Conservation (phyloP, 2,113 vertebrate species). For the Calidris pugnax region DNA sequence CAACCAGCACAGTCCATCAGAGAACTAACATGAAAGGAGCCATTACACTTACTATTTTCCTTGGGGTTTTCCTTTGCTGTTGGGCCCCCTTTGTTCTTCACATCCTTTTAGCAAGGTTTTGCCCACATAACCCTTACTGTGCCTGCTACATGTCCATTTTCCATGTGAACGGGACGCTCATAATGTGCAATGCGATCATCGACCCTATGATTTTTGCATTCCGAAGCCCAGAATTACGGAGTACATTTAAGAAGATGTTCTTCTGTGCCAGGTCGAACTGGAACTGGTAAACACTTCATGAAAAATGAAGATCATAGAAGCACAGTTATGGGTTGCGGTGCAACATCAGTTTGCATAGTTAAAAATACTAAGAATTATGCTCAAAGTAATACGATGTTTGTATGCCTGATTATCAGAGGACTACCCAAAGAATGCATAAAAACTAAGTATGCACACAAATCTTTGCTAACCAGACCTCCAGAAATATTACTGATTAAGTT, state of each 20-base stretch:
- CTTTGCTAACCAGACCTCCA: not conserved
- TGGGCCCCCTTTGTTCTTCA: conserved; percentile 94
- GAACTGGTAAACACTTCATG: not conserved
- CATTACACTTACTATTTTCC: conserved; percentile 89
- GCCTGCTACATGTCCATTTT: conserved; percentile 93
- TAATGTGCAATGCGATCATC: conserved; percentile 90
- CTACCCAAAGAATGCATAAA: not conserved
- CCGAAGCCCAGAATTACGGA: conserved; percentile 85
- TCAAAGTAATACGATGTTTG: not conserved
- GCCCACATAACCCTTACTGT: conserved; percentile 91
- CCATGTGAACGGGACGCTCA: conserved; percentile 85
- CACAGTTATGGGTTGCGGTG: not conserved
- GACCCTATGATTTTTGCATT: conserved; percentile 96
- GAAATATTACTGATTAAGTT: not conserved
- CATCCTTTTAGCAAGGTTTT: conserved; percentile 86
- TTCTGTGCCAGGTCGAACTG: conserved; percentile 61
- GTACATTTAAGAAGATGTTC: conserved; percentile 87
- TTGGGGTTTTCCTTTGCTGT: conserved; percentile 90
- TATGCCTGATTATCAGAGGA: not conserved
- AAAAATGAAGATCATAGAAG: not conserved
- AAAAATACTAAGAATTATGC: not conserved
- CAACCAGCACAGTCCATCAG: conserved; percentile 61
- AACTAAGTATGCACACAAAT: not conserved
- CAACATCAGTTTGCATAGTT: not conserved
- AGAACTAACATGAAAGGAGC: conserved; percentile 84